These are phyloP conservation scores for Phrynosoma platyrhinos DNA, from an alignment of 2,113 vertebrate genomes.

Conservation along the genomic window DNA sequence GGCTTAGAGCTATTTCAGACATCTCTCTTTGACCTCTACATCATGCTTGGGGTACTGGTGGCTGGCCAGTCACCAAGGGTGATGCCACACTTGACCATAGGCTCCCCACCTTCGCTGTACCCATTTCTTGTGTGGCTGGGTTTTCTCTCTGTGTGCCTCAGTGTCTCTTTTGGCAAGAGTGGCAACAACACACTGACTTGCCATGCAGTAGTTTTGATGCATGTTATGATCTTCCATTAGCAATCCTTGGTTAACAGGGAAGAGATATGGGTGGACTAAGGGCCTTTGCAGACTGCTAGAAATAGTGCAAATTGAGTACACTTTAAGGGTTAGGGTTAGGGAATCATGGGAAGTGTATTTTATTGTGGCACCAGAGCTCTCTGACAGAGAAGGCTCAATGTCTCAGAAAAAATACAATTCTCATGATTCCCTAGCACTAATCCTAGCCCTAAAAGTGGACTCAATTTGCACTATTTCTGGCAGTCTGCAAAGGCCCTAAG, in stretches of 20 bases:
- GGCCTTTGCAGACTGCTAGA: too few relatives aligned
- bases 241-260: not conserved
- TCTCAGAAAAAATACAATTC: too few relatives aligned
- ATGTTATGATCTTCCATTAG: not conserved
- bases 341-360: too few relatives aligned
- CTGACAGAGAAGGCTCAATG: too few relatives aligned
- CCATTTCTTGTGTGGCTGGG: not conserved
- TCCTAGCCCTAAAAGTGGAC: too few relatives aligned
- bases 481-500: too few relatives aligned
- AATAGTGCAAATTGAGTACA: too few relatives aligned
- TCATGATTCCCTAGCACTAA: too few relatives aligned
- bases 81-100: not conserved
- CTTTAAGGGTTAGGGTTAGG: too few relatives aligned
- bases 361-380: too few relatives aligned
- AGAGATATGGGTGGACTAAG: not conserved
- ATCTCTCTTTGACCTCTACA: not conserved
- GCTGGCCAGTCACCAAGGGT: not conserved
- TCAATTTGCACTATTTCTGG: too few relatives aligned
- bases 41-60: not conserved
- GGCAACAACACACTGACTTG: not conserved
- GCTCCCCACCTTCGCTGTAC: not conserved
- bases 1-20: not conserved
- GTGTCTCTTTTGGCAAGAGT: not conserved
- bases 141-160: not conserved
- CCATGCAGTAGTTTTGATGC: not conserved